These are phyloP conservation scores for Glomeris marginata DNA, from an alignment of 2,888 invertebrate genomes.

Conservation along the genomic window DNA sequence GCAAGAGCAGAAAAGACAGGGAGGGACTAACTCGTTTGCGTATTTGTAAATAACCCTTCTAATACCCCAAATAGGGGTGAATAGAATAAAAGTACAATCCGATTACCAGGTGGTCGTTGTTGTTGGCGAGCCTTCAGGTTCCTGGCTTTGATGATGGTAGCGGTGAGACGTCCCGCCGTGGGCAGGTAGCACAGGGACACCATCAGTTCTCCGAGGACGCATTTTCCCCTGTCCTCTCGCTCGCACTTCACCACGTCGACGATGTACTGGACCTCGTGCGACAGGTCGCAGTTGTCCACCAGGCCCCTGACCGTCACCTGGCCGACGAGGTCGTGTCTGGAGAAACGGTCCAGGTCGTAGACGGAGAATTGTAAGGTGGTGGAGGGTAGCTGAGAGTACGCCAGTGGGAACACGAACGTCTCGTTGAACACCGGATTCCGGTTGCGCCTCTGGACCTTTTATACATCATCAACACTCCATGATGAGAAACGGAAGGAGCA, in stretches of 20 bases:
- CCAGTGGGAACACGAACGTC: conserved; percentile 66
- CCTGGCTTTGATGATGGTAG: conserved; percentile 79
- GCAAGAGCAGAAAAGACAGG: too few relatives aligned
- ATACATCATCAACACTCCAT: too few relatives aligned
- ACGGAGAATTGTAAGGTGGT: conserved; percentile 70
- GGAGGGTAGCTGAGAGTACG: conserved; percentile 55
- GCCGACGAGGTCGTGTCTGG: conserved; percentile 71
- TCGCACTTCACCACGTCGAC: conserved; percentile 62
- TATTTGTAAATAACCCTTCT: too few relatives aligned
- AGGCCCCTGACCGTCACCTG: conserved; percentile 66
- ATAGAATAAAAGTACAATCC: too few relatives aligned
- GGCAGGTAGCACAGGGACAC: conserved; percentile 79
- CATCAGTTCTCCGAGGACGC: conserved; percentile 67
- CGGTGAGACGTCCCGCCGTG: conserved; percentile 74
- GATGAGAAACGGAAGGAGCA: not conserved
- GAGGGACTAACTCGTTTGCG: too few relatives aligned
- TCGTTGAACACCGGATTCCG: conserved; percentile 69
- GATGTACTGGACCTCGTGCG: conserved; percentile 66
- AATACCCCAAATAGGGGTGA: too few relatives aligned
- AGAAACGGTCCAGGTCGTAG: conserved; percentile 78
- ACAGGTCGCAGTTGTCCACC: conserved; percentile 57
- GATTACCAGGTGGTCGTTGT: too few relatives aligned
- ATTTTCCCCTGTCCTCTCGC: conserved; percentile 34
- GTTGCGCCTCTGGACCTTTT: conserved; percentile 54
- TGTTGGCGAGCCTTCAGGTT: conserved; percentile 53